Evolutionary conservation across 2,888 invertebrate genomes (phyloP), one percentile per base, ranked within the genome.

Genomic region (Erpobdella octoculata): DNA sequence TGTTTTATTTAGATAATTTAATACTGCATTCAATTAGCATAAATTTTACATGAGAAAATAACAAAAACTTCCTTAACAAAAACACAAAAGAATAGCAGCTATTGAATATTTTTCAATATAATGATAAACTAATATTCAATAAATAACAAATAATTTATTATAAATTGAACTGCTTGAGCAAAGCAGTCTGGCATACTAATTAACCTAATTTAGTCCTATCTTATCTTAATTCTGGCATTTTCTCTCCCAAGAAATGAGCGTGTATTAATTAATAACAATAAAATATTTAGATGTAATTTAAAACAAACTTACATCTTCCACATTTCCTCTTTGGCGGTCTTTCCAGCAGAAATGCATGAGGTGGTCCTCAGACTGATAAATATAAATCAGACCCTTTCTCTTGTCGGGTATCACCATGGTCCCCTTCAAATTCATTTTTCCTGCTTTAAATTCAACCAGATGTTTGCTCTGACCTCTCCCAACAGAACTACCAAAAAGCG

Each of bases 261-360:
- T 46, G 12, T 46, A 46, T 12, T 46, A 46, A 46, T 46, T 46
- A 46, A 61, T 61, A 15, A 18, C 61, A 18, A n/a, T n/a, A n/a
- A n/a, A n/a, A n/a, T n/a, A n/a, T 66, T 53, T 48, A 48, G 48
- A 5, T 48, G 73, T 65, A 71, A 48, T 73, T 59, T 6, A 33
- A 35, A 35, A 12, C 70, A 58, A 21, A 78, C 85, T 84, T 83
- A 88, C 89, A 85, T 98, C 97, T 85, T 97, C 97, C 15, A 93
- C 90, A 77, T 90, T 89, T 70, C 94, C 93, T 62, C 90, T 89
- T 61, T 90, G 89, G 65, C 98, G 89, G 85, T 99, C 97, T 85
- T 97, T 97, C 98, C 98, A 98, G 84, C 97, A 97, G 82, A 98
- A 96, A 85, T 98, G 98, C 91, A 97, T 95, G 72, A 98, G 84